Percentiles rank a stretch among this genome's conserved stretches.
Evolutionary conservation across 2,797 vertebrate genomes (phyloP).

Genomic region (Crax fasciolata): DNA sequence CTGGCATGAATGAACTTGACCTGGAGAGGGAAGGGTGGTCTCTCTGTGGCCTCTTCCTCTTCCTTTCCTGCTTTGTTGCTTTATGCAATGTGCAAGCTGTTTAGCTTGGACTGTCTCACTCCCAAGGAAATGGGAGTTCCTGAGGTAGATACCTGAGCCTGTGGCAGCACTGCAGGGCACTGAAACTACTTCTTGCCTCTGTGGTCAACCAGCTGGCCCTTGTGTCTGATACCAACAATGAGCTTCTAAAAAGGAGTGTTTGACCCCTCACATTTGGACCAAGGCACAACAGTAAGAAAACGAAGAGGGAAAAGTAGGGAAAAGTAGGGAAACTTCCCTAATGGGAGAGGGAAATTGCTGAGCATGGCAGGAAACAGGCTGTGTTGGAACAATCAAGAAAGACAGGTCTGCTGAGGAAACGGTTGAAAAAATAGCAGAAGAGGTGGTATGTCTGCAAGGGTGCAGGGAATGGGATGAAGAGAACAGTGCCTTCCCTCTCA

Average conservation of each 20-base stretch:
- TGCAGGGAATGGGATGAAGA: neutral
- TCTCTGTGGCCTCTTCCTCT: neutral
- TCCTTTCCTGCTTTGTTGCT: neutral
- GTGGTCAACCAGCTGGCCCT: neutral
- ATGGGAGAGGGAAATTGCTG: neutral
- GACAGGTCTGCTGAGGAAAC: neutral
- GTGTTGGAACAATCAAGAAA: neutral
- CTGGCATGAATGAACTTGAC: neutral
- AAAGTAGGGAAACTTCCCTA: neutral
- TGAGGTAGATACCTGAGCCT: neutral
- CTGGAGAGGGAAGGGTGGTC: neutral
- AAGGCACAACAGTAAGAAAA: neutral
- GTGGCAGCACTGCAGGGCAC: neutral
- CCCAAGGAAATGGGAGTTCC: neutral
- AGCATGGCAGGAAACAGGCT: neutral
- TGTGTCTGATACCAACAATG: rapidly evolving
- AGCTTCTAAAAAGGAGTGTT: neutral
- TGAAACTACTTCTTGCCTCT: neutral
- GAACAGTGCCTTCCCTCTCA: neutral
- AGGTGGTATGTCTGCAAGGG: neutral
- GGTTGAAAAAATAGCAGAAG: neutral
- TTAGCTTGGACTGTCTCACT: neutral
- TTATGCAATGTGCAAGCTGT: neutral
- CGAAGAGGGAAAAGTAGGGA: neutral
- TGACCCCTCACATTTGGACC: rapidly evolving